Percentiles rank a stretch among this genome's conserved stretches.
Evolutionary conservation across 2,888 invertebrate genomes (phyloP).

Genomic region (Drosophila tanythrix): DNA sequence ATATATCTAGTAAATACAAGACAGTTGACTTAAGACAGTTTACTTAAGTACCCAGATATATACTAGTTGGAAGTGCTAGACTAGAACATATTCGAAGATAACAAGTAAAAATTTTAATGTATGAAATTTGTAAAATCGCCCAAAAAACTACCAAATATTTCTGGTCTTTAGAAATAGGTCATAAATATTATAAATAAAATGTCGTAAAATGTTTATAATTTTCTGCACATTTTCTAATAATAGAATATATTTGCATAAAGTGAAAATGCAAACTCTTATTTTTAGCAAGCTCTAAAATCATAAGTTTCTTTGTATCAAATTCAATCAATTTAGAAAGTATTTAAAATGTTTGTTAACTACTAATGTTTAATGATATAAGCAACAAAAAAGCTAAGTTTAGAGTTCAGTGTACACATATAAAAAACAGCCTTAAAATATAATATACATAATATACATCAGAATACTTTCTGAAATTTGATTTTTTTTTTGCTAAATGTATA

Average conservation of each 20-base stretch:
- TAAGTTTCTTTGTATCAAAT: neutral
- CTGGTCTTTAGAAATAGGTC: neutral
- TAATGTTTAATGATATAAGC: neutral
- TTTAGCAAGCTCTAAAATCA: neutral
- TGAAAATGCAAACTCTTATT: neutral
- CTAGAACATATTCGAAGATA: constrained; percentile 8
- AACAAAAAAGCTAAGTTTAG: accelerated
- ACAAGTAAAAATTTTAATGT: neutral
- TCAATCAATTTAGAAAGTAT: neutral
- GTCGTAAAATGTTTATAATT: neutral
- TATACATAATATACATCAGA: neutral
- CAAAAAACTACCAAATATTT: neutral
- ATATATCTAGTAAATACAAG: no score
- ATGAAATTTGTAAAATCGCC: neutral
- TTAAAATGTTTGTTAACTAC: neutral
- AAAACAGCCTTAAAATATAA: neutral
- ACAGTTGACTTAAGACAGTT: no score
- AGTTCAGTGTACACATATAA: neutral
- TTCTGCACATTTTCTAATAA: neutral
- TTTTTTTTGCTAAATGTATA: neutral
- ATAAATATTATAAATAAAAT: neutral
- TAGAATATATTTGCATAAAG: neutral
- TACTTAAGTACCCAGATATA: neutral
- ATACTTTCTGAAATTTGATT: neutral
- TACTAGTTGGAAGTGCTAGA: neutral